A percentile compares a stretch with the other conserved stretches of the same genome.
Conservation (phyloP, 2,888 invertebrate species). For the Troglohyphantes excavatus region DNA sequence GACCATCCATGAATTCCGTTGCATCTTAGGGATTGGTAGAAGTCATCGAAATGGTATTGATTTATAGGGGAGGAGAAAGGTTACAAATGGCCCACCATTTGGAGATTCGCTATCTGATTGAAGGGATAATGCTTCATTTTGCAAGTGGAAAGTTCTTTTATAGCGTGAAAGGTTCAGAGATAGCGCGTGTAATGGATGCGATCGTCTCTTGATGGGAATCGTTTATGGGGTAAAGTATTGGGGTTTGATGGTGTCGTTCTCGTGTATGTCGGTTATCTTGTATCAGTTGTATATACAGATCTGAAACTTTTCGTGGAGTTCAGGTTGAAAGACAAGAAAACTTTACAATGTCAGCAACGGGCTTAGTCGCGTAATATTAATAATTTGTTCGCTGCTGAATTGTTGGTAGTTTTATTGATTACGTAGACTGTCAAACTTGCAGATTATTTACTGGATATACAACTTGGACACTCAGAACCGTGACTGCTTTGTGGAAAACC, state of each 20-base stretch:
- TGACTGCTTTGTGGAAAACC: too few relatives aligned
- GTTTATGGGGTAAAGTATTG: neutral
- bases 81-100: slow-evolving; percentile 52
- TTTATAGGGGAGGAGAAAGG: slow-evolving; percentile 34
- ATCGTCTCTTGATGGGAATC: neutral
- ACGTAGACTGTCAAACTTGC: too few relatives aligned
- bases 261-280: neutral
- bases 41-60: slow-evolving; percentile 42
- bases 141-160: slow-evolving; percentile 13
- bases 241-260: neutral
- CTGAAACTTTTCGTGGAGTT: neutral
- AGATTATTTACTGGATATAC: too few relatives aligned
- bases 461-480: too few relatives aligned
- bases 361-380: too few relatives aligned
- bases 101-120: slow-evolving; percentile 46
- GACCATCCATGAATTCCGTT: slow-evolving; percentile 22
- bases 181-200: slow-evolving; percentile 7
- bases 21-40: neutral
- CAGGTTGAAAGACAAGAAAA: too few relatives aligned
- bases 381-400: too few relatives aligned
- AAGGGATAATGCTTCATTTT: slow-evolving; percentile 34
- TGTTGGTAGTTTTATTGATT: too few relatives aligned
- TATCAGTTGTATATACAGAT: neutral
- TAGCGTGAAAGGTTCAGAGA: neutral
- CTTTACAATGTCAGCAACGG: too few relatives aligned